Evolutionary conservation across 1,140 invertebrate genomes (phyloP).

Genomic region (Hylaeus anthracinus): DNA sequence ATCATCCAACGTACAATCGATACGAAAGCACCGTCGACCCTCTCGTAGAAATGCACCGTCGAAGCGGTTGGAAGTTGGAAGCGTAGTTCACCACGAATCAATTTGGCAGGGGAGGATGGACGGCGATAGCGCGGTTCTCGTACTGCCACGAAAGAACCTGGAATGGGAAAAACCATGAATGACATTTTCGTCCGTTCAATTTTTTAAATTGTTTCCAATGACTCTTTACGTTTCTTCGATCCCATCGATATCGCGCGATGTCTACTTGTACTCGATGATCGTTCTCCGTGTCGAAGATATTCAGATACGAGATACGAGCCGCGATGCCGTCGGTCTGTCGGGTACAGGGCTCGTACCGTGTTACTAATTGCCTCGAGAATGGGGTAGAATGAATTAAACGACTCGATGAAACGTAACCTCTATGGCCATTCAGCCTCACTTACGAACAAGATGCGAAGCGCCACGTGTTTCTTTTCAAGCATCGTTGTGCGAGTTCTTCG

Average conservation of each 20-base stretch:
- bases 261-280: not conserved
- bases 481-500: not conserved
- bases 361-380: slow-evolving; percentile 45
- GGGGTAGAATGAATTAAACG: slow-evolving; percentile 52
- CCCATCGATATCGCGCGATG: not conserved
- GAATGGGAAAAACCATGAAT: not conserved
- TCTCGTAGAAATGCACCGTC: slow-evolving; percentile 44
- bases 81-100: slow-evolving; percentile 47
- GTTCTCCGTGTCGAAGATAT: not conserved
- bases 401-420: slow-evolving; percentile 58
- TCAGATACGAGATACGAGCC: not conserved
- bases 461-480: not conserved
- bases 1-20: slow-evolving; percentile 75
- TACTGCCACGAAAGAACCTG: not conserved
- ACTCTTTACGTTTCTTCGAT: no score
- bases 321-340: not conserved
- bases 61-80: slow-evolving; percentile 36
- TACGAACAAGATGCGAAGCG: slow-evolving; percentile 22
- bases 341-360: slow-evolving; percentile 22
- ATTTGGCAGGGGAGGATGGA: not conserved
- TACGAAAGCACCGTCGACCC: slow-evolving; percentile 66
- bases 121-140: slow-evolving; percentile 4
- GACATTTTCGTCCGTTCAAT: not conserved
- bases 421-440: slow-evolving; percentile 59
- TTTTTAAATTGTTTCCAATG: no score